Base-by-base conservation (phyloP, 2,797 vertebrate genomes). In the Tokudaia muenninki region DNA sequence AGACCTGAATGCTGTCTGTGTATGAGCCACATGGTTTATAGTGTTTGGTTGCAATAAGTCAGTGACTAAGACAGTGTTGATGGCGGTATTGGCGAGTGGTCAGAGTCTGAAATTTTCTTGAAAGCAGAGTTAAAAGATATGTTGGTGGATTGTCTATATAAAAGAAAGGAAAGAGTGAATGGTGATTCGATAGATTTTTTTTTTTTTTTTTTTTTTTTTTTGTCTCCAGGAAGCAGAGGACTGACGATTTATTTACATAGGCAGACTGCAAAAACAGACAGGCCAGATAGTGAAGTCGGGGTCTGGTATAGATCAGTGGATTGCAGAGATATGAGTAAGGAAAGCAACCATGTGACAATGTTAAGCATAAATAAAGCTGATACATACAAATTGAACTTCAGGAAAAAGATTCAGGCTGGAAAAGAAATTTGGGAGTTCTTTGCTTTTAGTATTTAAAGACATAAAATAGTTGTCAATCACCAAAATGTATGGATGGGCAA, bases 371-470 rank as follows among this genome's bases (percentile, higher is more conserved):
- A 92, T n/a, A 89, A 14, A 47, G 26, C 52, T 88, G 61, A 37
- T 41, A 26, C 74, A 79, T 37, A 16, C 50, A 90, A 78, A 31
- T 17, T 95, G 61, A n/a, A 67, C 22, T 94, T 77, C 61, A 57
- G 41, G 57, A 52, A 59, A 86, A 90, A 79, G 7, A 11, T 82
- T 17, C 83, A 75, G 26, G 24, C n/a, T 91, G 19, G 29, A 79
- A 47, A n/a, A 88, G 34, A 91, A 52, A 84, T 83, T 26, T 84
- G 22, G 26, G 34, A 94, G 44, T 78, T 91, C 55, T 17, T 87
- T 82, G 8, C 12, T 87, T 94, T 74, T 52, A 84, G 34, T 80
- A 93, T 67, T 83, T 93, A 88, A 92, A 87, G 47, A 29, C 74
- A 79, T 7, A 41, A 87, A 93, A 88, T 67, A 24, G 47, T 8